These are phyloP conservation scores for Theocolax elegans DNA, from an alignment of 1,140 invertebrate species.

Conservation along the genomic window DNA sequence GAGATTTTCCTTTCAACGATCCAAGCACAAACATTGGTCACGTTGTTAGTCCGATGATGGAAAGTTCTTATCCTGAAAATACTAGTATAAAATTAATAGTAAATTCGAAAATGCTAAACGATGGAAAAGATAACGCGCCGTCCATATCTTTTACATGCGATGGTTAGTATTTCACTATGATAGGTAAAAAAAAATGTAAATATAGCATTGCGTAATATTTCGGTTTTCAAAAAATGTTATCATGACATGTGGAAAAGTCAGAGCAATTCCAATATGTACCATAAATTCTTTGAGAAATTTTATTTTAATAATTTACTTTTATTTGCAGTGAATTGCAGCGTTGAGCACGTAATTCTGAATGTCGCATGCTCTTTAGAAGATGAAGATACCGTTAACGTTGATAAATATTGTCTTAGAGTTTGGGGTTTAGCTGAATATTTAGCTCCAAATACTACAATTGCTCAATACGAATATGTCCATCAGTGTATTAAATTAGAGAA, in stretches of 20 bases:
- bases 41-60: conserved; percentile 83
- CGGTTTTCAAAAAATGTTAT: conserved; percentile 7
- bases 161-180: conserved; percentile 69
- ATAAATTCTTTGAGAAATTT: not conserved
- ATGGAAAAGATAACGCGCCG: conserved; percentile 61
- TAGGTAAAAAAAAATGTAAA: not conserved
- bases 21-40: conserved; percentile 81
- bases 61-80: conserved; percentile 79
- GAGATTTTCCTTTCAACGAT: conserved; percentile 78
- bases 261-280: conserved; percentile 1
- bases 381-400: conserved; percentile 73
- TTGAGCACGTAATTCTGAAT: conserved; percentile 89
- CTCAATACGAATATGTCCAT: conserved; percentile 93
- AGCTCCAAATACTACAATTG: conserved; percentile 74
- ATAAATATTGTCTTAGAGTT: conserved; percentile 79
- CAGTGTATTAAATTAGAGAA: conserved; percentile 93
- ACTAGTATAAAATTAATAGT: conserved; percentile 89
- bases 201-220: conserved; percentile 2
- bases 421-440: conserved; percentile 86
- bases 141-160: conserved; percentile 87
- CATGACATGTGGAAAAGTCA: conserved; percentile 9
- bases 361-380: conserved; percentile 85
- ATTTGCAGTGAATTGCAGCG: conserved; percentile 80
- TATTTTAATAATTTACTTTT: conserved; percentile 26
- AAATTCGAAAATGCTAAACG: conserved; percentile 72